Base-by-base conservation (phyloP, 1,140 invertebrate genomes). In the Drosophila trapezifrons region DNA sequence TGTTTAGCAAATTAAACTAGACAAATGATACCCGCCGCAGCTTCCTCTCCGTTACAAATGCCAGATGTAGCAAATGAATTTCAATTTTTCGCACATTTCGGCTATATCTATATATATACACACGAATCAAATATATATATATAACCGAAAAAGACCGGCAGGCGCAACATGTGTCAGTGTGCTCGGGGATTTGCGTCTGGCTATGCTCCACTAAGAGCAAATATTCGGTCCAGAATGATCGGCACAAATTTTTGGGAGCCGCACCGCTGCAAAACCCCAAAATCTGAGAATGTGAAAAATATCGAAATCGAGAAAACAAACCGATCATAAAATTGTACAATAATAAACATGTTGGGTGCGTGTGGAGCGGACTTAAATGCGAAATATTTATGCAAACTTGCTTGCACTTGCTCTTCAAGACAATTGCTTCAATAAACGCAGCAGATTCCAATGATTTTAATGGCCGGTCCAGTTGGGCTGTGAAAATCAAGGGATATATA, bases 311-410 rank as follows among this genome's bases (percentile, higher is more conserved):
- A 52, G 54, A 62, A 67, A 69, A 65, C 66, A 43, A 49, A 49
- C 45, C 40, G 20, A 87, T 73, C 75, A 82, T 86, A 79, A 86
- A 60, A 87, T 67, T 76, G 62, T 54, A 55, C 22, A 54, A 54
- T 22, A 69, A 73, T 83, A 82, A 86, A 87, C 83, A 86, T 69
- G 47, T 25, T 20, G 77, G 62, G 13, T 80, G 46, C 12, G 20
- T 52, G 29, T 22, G 32, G 17, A 18, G 12, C 49, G n/a, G 49
- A 37, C 29, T 42, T 54, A 64, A 65, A 60, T 20, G 58, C 57
- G 46, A 80, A 85, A 78, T n/a, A n/a, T n/a, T 81, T 81, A 63
- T 76, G 78, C 82, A 78, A 81, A 76, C 78, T 82, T 87, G 76
- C 78, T 79, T 87, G 83, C 83, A 86, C 71, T 87, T 87, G 82